Evolutionary conservation across 2,797 vertebrate genomes (phyloP).

Genomic region (Spondyliosoma cantharus): DNA sequence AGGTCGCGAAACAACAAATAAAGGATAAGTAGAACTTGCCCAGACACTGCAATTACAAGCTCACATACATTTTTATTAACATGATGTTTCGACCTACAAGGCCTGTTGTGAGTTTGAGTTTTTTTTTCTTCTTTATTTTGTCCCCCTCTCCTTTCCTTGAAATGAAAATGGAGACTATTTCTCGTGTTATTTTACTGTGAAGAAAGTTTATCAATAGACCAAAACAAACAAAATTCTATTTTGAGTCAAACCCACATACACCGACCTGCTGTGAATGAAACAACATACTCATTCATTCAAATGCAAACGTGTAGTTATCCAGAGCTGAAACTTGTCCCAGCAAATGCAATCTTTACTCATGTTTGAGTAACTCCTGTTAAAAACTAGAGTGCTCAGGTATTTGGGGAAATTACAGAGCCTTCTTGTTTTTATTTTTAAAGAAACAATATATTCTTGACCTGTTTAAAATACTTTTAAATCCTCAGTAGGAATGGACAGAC

Average conservation of each 20-base stretch:
- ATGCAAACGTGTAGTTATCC: neutral
- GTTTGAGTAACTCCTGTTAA: neutral
- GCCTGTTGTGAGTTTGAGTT: too few species aligned
- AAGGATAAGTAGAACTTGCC: neutral
- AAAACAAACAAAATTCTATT: neutral
- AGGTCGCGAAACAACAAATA: neutral
- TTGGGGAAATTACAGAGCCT: neutral
- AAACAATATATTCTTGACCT: neutral
- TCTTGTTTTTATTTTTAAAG: neutral
- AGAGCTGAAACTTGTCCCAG: neutral
- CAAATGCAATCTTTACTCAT: neutral
- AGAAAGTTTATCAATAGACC: neutral
- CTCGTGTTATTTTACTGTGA: neutral
- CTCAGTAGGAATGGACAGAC: neutral
- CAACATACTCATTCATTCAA: neutral
- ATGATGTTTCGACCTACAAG: neutral
- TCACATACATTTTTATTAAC: neutral
- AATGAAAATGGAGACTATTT: neutral
- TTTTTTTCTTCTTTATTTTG: neutral
- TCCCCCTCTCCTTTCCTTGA: neutral
- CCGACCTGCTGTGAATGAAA: too few species aligned
- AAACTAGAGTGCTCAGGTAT: neutral
- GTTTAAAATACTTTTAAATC: neutral
- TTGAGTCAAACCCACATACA: neutral
- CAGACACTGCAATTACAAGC: neutral